Conservation (phyloP, 64 coral and sea anemone species). For the Montipora foliosa region DNA sequence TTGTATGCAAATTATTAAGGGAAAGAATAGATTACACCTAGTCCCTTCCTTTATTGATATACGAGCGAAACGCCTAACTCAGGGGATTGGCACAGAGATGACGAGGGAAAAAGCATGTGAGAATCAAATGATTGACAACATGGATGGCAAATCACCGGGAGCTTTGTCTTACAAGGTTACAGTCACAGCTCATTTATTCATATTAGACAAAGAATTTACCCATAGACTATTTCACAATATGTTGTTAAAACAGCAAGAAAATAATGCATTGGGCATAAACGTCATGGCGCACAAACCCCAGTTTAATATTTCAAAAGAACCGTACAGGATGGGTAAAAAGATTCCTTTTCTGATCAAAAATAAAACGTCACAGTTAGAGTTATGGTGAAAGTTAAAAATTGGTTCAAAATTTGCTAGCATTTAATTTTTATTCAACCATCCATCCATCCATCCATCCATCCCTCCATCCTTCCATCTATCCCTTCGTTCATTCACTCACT, state of each 20-base stretch:
- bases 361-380: neutral
- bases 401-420: neutral
- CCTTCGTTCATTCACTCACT: neutral
- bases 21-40: neutral
- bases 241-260: neutral
- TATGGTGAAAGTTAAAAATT: neutral
- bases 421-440: neutral
- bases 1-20: neutral
- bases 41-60: neutral
- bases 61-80: slow-evolving; percentile 1
- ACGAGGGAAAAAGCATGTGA: neutral
- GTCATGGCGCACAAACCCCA: neutral
- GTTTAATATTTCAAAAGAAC: slow-evolving; percentile 4
- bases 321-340: neutral
- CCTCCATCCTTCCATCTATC: neutral
- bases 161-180: neutral
- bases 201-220: neutral
- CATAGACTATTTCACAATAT: neutral
- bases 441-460: neutral
- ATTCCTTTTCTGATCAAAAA: neutral
- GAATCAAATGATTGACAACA: neutral
- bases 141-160: neutral
- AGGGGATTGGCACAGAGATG: slow-evolving; percentile 1
- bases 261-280: neutral
- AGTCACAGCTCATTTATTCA: neutral